Evolutionary conservation across 2,797 vertebrate genomes (phyloP).

Genomic region (Adelosebastes latens): DNA sequence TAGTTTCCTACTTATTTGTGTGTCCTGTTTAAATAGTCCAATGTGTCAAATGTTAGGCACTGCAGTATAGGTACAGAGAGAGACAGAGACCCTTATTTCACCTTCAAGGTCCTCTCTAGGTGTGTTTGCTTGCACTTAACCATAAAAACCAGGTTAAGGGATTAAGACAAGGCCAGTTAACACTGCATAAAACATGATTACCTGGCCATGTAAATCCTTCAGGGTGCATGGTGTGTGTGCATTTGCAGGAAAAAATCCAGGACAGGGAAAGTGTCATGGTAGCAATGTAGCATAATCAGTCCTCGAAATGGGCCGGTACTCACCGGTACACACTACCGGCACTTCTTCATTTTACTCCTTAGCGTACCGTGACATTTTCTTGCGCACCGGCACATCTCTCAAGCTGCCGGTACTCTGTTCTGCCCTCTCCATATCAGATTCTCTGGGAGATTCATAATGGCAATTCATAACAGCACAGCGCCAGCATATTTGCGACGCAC

Average conservation of each 20-base stretch:
- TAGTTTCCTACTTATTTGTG: neutral
- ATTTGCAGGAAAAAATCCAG: neutral
- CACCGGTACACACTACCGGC: too few species aligned
- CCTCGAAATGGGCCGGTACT: too few species aligned
- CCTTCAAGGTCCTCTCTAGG: neutral
- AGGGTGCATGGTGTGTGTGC: neutral
- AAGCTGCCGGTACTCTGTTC: too few species aligned
- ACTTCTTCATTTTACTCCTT: too few species aligned
- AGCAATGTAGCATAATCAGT: neutral
- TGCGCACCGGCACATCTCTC: too few species aligned
- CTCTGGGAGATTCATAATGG: too few species aligned
- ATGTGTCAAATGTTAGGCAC: neutral
- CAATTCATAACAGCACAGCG: too few species aligned
- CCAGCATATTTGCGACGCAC: too few species aligned
- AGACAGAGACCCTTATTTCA: neutral
- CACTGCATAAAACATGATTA: conserved; percentile 18
- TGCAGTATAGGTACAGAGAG: neutral
- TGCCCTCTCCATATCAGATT: too few species aligned
- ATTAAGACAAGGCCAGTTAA: conserved; percentile 16
- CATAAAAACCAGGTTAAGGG: neutral
- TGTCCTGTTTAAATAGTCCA: neutral
- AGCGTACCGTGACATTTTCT: too few species aligned
- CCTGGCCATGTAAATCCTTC: neutral
- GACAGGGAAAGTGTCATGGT: neutral
- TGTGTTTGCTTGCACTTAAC: neutral